A percentile compares a stretch with the other conserved stretches of the same genome.
These are phyloP conservation scores for Bombus pyrosoma DNA, from an alignment of 1,140 invertebrate species.

Conservation along the genomic window DNA sequence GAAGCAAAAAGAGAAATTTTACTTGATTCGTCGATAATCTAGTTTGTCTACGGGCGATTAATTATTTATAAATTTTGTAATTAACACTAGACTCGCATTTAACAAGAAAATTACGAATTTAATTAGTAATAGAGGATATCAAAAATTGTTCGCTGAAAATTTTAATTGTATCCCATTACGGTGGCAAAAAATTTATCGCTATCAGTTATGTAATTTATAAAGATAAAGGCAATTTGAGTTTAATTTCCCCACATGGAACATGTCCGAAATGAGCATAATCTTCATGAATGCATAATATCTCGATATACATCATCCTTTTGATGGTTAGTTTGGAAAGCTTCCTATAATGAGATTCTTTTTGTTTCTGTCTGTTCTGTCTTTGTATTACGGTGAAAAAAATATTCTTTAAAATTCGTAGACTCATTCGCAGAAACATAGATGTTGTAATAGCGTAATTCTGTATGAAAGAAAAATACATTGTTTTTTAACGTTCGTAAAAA, in stretches of 20 bases:
- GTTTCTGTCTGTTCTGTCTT: too few species aligned
- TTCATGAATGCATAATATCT: constrained; percentile 75
- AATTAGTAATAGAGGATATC: background rate
- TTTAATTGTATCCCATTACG: background rate
- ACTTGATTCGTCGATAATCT: too few species aligned
- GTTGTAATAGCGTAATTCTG: too few species aligned
- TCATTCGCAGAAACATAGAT: too few species aligned
- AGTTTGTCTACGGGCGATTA: too few species aligned
- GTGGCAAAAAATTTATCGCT: constrained; percentile 57
- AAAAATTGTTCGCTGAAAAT: background rate
- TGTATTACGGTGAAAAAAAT: too few species aligned
- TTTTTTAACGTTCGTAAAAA: too few species aligned
- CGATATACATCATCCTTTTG: constrained; percentile 35
- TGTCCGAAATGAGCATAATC: constrained; percentile 74
- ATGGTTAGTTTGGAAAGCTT: constrained; percentile 42
- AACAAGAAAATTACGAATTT: background rate
- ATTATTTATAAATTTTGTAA: too few species aligned
- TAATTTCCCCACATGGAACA: constrained; percentile 73
- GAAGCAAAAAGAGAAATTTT: too few species aligned
- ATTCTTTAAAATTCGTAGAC: too few species aligned
- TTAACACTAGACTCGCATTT: too few species aligned
- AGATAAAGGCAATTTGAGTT: constrained; percentile 74
- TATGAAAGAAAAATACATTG: too few species aligned
- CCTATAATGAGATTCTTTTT: background rate
- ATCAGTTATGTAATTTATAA: constrained; percentile 73